Base-by-base conservation (phyloP, 2,113 vertebrate genomes). In the Emberiza fucata region DNA sequence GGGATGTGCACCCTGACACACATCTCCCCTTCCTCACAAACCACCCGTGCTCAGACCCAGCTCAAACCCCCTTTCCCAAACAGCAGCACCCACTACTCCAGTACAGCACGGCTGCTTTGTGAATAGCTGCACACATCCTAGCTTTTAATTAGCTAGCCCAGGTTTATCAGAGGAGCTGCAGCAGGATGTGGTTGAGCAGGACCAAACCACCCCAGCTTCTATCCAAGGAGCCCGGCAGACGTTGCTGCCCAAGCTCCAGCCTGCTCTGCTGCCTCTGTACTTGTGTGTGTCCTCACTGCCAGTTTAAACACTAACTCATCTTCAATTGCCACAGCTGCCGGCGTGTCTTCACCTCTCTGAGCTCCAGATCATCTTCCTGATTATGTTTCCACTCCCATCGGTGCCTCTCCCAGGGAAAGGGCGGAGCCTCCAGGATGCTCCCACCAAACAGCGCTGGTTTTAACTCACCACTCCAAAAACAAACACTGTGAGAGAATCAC, bases 121-220 rank as follows among this genome's bases (percentile, higher is more conserved):
- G 80, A 39, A 8, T 6, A 39, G 61, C 56, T 7, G 1, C 1
- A 1, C 47, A 6, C n/a, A 3, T 2, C 40, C n/a, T 27, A 87
- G 65, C 76, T 65, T 77, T 51, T 37, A 73, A 75, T 60, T 29
- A 78, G 64, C 60, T 5, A 60, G 51, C 47, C 86, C 69, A 37
- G 60, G 64, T 71, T 94, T 94, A 94, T 94, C 96, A 71, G 77
- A 44, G 48, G 78, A 86, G 64, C 63, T 78, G 82, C 94, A 92
- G 90, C 88, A 94, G 76, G 92, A 94, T 93, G 92, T 81, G 86
- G 92, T 66, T 92, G 50, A 56, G 88, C 79, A 88, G 1, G 3
- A 73, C 61, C 5, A 18, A 57, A 60, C 79, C 80, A 66, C 78
- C 72, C 69, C 56, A 63, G 77, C 7, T 0, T 44, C 78, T 39